A percentile compares a stretch with the other conserved stretches of the same genome.
phyloP scores from a whole-genome alignment of 2,888 invertebrate species.

The Amblyjoppa fuscipennis region DNA sequence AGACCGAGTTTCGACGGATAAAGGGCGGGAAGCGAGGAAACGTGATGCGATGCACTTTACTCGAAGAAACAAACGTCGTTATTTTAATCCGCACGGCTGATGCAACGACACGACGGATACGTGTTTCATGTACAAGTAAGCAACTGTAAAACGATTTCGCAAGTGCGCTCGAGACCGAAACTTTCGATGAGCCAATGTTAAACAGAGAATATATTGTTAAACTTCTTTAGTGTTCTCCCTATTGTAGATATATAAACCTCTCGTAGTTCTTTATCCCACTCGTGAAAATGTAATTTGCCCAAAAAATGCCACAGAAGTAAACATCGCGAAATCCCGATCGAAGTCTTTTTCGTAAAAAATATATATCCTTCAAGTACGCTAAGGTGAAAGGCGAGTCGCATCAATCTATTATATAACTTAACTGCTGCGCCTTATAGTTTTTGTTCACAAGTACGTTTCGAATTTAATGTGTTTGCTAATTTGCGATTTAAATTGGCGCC shows the following conservation, averaged over 20 bases:
- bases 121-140: slow-evolving; percentile 27
- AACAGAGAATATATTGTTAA: slow-evolving; percentile 73
- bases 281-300: slow-evolving; percentile 61
- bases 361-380: neutral
- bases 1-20: neutral
- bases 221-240: slow-evolving; percentile 63
- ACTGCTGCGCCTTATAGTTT: neutral
- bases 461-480: neutral
- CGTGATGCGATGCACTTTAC: slow-evolving; percentile 12
- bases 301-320: slow-evolving; percentile 22
- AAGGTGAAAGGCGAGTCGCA: neutral
- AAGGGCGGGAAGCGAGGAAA: neutral
- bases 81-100: slow-evolving; percentile 12
- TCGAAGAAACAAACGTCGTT: slow-evolving; percentile 24
- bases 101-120: neutral
- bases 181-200: slow-evolving; percentile 69
- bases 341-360: neutral
- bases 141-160: slow-evolving; percentile 29
- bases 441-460: no score
- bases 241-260: slow-evolving; percentile 53
- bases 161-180: slow-evolving; percentile 56
- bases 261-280: slow-evolving; percentile 40
- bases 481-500: no score
- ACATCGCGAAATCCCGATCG: slow-evolving; percentile 38
- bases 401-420: neutral